These are phyloP conservation scores for Riptortus pedestris DNA, from an alignment of 1,140 invertebrate genomes.

Conservation along the genomic window DNA sequence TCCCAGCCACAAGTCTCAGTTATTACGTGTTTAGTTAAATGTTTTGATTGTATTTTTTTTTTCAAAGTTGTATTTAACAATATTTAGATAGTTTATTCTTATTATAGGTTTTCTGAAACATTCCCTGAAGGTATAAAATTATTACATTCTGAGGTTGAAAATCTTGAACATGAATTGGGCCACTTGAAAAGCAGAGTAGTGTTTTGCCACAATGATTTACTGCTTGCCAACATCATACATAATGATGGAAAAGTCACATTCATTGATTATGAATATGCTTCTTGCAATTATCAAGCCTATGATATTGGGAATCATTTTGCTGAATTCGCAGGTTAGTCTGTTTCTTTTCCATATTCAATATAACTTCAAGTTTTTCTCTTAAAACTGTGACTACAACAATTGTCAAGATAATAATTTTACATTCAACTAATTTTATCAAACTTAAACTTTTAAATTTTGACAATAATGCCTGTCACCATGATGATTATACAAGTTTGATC, in stretches of 20 bases:
- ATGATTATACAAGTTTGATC: too few relatives aligned
- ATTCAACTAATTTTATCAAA: too few relatives aligned
- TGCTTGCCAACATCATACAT: conserved; percentile 87
- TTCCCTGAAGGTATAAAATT: conserved; percentile 50
- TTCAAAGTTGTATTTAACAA: too few relatives aligned
- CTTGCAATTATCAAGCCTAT: conserved; percentile 86
- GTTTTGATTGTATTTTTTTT: too few relatives aligned
- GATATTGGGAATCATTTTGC: conserved; percentile 98
- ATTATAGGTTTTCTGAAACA: conserved; percentile 55
- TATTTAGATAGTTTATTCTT: not conserved
- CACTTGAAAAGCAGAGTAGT: conserved; percentile 68
- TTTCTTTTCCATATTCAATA: not conserved
- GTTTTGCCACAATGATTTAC: conserved; percentile 94
- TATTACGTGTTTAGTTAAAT: too few relatives aligned
- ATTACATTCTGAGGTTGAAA: conserved; percentile 56
- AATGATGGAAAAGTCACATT: conserved; percentile 63
- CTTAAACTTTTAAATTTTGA: too few relatives aligned
- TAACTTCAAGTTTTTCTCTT: too few relatives aligned
- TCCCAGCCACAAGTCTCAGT: too few relatives aligned
- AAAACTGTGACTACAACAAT: too few relatives aligned
- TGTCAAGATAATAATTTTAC: too few relatives aligned
- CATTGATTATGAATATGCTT: conserved; percentile 96
- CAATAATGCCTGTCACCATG: too few relatives aligned
- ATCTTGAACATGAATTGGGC: conserved; percentile 53
- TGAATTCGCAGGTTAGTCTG: conserved; percentile 80